phyloP scores from a whole-genome alignment of 2,888 invertebrate species.

The Phortica magna region DNA sequence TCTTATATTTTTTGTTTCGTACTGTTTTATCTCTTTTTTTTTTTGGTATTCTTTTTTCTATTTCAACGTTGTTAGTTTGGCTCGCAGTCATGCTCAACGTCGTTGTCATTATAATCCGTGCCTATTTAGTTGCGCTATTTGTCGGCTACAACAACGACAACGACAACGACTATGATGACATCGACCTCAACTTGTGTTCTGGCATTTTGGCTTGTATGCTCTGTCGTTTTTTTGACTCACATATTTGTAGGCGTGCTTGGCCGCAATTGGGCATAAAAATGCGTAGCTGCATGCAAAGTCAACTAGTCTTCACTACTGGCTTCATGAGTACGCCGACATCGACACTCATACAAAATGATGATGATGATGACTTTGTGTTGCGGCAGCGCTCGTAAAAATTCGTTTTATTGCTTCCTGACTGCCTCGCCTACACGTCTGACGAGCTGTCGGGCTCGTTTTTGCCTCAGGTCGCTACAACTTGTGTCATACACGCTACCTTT shows the following conservation, averaged over 20 bases:
- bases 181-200: conserved; percentile 9
- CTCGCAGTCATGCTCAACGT: neutral
- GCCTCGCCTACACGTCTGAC: conserved; percentile 53
- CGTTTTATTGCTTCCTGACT: conserved; percentile 66
- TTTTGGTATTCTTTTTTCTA: neutral
- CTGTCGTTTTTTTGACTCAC: neutral
- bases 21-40: neutral
- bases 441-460: too few species aligned
- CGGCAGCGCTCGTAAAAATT: conserved; percentile 65
- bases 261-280: conserved; percentile 52
- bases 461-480: neutral
- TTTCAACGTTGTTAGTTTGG: neutral
- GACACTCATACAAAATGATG: conserved; percentile 14
- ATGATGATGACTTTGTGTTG: conserved; percentile 17
- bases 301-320: conserved; percentile 41
- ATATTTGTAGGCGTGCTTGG: conserved; percentile 57
- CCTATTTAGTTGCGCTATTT: conserved; percentile 69
- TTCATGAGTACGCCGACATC: conserved; percentile 37
- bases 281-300: conserved; percentile 36
- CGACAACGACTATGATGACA: neutral
- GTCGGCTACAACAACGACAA: conserved; percentile 41
- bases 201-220: neutral
- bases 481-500: neutral
- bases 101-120: conserved; percentile 69
- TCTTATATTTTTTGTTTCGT: neutral